A percentile compares a stretch with the other conserved stretches of the same genome.
Evolutionary conservation across 2,113 vertebrate genomes (phyloP).

Genomic region (Mesembrinibis cayennensis): DNA sequence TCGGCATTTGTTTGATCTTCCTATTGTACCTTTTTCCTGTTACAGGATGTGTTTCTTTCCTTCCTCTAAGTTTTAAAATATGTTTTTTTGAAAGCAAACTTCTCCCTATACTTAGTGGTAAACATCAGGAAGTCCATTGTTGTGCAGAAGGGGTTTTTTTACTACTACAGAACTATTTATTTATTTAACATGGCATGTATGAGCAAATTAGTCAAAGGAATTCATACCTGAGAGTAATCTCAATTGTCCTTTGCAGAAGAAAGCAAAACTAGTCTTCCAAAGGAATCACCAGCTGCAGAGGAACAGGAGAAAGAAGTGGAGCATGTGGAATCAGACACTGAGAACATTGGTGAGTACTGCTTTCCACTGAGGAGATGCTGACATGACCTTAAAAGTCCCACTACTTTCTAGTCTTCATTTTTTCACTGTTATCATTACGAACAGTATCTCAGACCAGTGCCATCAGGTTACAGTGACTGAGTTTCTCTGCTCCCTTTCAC

Average conservation of each 20-base stretch:
- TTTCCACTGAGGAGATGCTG: neutral
- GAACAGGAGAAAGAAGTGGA: neutral
- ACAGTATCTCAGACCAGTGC: neutral
- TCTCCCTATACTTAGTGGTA: neutral
- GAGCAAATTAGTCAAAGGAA: neutral
- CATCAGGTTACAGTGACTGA: neutral
- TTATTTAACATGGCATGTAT: neutral
- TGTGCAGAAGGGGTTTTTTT: neutral
- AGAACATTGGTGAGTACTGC: neutral
- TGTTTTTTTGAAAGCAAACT: neutral
- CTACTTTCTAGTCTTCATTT: neutral
- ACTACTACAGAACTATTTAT: neutral
- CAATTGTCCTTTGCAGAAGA: constrained; percentile 3
- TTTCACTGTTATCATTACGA: neutral
- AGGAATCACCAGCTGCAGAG: neutral
- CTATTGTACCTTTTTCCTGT: neutral
- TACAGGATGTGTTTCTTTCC: neutral
- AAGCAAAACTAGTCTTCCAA: neutral
- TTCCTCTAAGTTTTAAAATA: neutral
- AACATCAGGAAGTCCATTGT: neutral
- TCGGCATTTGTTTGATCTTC: neutral
- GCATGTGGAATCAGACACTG: neutral
- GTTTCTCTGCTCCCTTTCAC: neutral
- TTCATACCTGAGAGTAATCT: neutral
- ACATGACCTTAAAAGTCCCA: neutral